These are phyloP conservation scores for Danionella cerebrum DNA, from an alignment of 2,113 vertebrate species.

Conservation along the genomic window DNA sequence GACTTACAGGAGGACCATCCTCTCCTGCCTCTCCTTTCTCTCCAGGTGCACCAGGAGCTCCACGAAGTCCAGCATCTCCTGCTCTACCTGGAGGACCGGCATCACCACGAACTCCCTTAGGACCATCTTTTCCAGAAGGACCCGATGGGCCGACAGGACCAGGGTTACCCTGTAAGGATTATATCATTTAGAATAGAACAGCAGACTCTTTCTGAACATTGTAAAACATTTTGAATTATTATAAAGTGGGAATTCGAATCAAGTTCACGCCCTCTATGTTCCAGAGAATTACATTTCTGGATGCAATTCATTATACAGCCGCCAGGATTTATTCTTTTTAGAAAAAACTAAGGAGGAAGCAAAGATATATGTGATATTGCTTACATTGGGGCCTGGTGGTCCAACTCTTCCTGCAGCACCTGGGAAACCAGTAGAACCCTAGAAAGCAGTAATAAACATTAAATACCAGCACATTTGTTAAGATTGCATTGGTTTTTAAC, in stretches of 20 bases:
- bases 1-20: constrained; percentile 72
- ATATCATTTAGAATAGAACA: background rate
- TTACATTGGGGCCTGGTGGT: constrained; percentile 86
- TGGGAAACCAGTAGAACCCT: constrained; percentile 95
- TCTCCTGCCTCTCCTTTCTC: constrained; percentile 89
- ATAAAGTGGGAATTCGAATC: too few species aligned
- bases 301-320: too few species aligned
- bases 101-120: constrained; percentile 87
- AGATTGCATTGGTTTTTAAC: background rate
- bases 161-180: constrained; percentile 78
- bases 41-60: constrained; percentile 72
- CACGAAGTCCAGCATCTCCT: constrained; percentile 84
- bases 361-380: constrained; percentile 34
- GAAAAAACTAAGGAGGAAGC: background rate
- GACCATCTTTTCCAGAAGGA: constrained; percentile 85
- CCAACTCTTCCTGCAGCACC: constrained; percentile 94
- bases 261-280: too few species aligned
- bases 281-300: too few species aligned
- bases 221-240: too few species aligned
- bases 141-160: constrained; percentile 78
- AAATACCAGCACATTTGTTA: background rate
- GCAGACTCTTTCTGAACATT: too few species aligned
- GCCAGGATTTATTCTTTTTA: background rate
- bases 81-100: constrained; percentile 72
- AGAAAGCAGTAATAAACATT: background rate